Conservation (phyloP, 30 jellyfish, hydroid and myxozoan genomes). For the Hydra vulgaris region DNA sequence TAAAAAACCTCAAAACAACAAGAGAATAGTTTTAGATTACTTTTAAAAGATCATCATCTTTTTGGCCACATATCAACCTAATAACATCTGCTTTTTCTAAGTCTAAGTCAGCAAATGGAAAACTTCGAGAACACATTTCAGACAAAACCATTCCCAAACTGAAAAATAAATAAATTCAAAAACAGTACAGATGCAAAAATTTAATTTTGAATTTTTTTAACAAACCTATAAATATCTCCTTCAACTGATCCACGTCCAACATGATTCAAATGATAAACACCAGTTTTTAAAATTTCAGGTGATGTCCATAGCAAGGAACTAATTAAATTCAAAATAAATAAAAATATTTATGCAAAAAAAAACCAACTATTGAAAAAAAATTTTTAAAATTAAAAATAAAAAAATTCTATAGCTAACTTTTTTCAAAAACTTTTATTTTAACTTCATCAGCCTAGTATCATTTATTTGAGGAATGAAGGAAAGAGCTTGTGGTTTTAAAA, state of each 20-base stretch:
- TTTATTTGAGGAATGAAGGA: too few species aligned
- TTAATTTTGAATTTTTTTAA: too few species aligned
- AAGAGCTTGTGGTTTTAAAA: too few species aligned
- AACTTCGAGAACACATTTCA: slow-evolving; percentile 72
- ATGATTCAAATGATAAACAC: slow-evolving; percentile 76
- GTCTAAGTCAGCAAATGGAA: slow-evolving; percentile 54
- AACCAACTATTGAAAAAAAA: too few species aligned
- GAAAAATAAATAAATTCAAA: slow-evolving; percentile 3
- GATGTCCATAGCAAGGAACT: slow-evolving; percentile 92
- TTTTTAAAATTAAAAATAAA: too few species aligned
- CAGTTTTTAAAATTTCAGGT: slow-evolving; percentile 84
- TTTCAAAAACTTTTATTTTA: too few species aligned
- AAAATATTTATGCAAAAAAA: neutral
- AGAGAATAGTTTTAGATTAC: slow-evolving; percentile 10
- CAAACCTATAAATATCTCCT: slow-evolving; percentile 85
- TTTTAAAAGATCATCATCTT: slow-evolving; percentile 34
- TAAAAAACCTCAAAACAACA: neutral
- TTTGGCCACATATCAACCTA: slow-evolving; percentile 43
- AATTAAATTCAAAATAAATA: neutral
- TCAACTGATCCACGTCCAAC: slow-evolving; percentile 91
- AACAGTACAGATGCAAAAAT: neutral
- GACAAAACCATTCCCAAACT: slow-evolving; percentile 77
- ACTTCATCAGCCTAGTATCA: too few species aligned
- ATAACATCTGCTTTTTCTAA: slow-evolving; percentile 53
- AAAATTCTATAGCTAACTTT: too few species aligned